Conservation (phyloP, 2,113 vertebrate species). For the Pseudorectes ferrugineus region DNA sequence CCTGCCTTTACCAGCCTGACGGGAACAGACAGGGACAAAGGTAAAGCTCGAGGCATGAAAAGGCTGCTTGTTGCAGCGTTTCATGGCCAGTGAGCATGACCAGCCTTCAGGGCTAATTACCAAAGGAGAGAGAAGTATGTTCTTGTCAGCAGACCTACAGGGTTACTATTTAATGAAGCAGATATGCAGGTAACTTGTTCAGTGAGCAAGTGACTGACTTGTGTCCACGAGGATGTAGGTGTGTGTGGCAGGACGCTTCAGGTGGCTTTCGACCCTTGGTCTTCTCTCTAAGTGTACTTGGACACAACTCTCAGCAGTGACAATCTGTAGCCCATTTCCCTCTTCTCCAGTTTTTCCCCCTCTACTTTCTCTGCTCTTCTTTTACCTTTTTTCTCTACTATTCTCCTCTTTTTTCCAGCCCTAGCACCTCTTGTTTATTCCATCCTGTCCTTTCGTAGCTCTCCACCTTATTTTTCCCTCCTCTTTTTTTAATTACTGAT, state of each 20-base stretch:
- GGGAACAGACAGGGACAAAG: conserved; percentile 53
- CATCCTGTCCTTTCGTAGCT: neutral
- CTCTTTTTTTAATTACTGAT: neutral
- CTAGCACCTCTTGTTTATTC: neutral
- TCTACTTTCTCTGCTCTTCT: neutral
- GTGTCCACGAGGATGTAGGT: neutral
- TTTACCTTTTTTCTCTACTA: neutral
- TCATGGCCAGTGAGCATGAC: conserved; percentile 66
- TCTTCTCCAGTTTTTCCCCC: neutral
- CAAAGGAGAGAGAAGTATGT: conserved; percentile 52
- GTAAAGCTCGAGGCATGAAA: conserved; percentile 56
- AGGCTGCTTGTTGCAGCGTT: conserved; percentile 52
- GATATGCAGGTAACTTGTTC: conserved; percentile 50
- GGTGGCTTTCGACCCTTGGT: neutral
- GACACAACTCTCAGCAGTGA: neutral
- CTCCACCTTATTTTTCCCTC: neutral
- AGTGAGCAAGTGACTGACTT: neutral
- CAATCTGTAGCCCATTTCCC: neutral
- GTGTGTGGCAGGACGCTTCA: neutral
- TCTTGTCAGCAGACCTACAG: conserved; percentile 60
- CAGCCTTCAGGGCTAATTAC: conserved; percentile 66
- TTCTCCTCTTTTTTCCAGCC: neutral
- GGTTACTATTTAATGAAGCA: conserved; percentile 69
- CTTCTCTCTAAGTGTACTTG: neutral
- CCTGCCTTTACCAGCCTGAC: neutral